A percentile compares a stretch with the other conserved stretches of the same genome.
Conservation (phyloP, 1,140 invertebrate species). For the Agrilus planipennis region DNA sequence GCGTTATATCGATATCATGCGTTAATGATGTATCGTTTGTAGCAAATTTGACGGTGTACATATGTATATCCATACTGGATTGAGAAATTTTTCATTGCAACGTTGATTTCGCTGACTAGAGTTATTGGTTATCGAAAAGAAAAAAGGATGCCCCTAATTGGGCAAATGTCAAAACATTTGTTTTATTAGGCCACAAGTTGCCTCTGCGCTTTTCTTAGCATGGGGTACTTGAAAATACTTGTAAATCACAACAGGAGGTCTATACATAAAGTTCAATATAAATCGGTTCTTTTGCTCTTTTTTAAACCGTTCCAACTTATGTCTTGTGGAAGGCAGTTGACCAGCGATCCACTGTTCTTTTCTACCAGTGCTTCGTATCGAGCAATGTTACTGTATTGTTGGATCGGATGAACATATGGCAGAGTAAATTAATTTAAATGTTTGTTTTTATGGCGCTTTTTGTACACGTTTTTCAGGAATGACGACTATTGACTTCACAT, state of each 20-base stretch:
- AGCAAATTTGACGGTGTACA: too few species aligned
- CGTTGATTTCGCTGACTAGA: too few species aligned
- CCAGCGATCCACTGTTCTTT: too few species aligned
- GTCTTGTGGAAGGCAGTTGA: background rate
- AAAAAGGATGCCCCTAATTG: too few species aligned
- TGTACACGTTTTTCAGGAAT: too few species aligned
- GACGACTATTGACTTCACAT: too few species aligned
- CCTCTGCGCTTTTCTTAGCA: conserved; percentile 4
- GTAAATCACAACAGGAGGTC: conserved; percentile 7
- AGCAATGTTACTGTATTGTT: background rate
- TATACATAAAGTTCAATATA: conserved; percentile 6
- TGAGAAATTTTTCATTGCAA: too few species aligned
- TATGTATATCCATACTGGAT: too few species aligned
- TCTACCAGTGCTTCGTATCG: too few species aligned
- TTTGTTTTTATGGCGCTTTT: conserved; percentile 3
- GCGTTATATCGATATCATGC: too few species aligned
- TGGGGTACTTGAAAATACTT: conserved; percentile 3
- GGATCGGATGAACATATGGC: background rate
- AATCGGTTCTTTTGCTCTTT: conserved; percentile 5
- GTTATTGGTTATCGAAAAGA: background rate
- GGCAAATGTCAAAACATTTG: conserved; percentile 8
- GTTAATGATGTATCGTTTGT: too few species aligned
- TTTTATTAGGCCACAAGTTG: conserved; percentile 1
- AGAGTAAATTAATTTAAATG: conserved; percentile 5
- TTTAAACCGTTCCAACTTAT: conserved; percentile 4